phyloP scores from a whole-genome alignment of 2,888 invertebrate genomes.

The Meganola albula region DNA sequence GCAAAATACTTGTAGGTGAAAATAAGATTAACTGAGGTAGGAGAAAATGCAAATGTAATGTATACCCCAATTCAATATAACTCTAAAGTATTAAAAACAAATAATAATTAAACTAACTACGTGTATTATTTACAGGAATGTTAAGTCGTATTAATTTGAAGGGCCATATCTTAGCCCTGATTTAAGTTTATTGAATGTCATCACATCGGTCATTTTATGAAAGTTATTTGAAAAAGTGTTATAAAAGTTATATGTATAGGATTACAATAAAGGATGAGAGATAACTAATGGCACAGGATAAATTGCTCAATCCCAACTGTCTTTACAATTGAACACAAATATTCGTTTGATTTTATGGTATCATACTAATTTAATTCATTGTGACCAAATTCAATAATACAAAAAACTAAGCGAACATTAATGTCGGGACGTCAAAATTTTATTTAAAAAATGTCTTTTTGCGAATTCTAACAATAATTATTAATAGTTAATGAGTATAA shows the following conservation, averaged over 20 bases:
- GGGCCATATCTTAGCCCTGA: slow-evolving; percentile 5
- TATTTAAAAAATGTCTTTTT: no score
- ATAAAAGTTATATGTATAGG: slow-evolving; percentile 2
- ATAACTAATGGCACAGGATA: slow-evolving; percentile 27
- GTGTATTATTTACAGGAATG: slow-evolving; percentile 59
- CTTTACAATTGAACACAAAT: no score
- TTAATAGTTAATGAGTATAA: no score
- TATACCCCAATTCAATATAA: slow-evolving; percentile 6
- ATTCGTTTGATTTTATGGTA: no score
- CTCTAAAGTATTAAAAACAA: slow-evolving; percentile 4
- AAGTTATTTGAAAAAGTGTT: neutral
- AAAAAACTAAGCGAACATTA: no score
- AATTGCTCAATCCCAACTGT: slow-evolving; percentile 11
- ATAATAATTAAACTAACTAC: slow-evolving; percentile 25
- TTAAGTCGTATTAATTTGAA: slow-evolving; percentile 31
- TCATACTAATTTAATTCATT: no score
- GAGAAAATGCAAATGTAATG: slow-evolving; percentile 36
- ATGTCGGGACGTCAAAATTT: no score
- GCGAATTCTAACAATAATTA: no score
- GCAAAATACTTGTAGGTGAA: slow-evolving; percentile 5
- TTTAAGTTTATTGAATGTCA: neutral
- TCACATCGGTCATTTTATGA: neutral
- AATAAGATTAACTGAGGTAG: slow-evolving; percentile 40
- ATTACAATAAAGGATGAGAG: no score
- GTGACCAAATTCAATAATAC: no score